These are phyloP conservation scores for Aradus depressus DNA, from an alignment of 2,888 invertebrate genomes.

Conservation along the genomic window DNA sequence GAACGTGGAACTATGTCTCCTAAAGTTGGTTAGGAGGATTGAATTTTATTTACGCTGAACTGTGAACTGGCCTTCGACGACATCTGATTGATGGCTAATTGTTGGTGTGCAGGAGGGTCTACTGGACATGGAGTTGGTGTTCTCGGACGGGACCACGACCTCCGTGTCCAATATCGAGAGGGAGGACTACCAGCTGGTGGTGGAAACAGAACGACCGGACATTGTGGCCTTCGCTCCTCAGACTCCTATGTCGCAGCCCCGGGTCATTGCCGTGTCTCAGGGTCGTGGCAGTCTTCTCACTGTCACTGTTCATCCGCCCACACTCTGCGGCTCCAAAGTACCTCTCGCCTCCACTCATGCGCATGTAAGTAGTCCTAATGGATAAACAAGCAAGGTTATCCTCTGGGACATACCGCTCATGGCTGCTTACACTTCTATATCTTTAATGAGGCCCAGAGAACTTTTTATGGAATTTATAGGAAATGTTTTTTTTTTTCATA, in stretches of 20 bases:
- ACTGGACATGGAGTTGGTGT: constrained; percentile 82
- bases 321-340: constrained; percentile 24
- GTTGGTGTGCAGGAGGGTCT: constrained; percentile 64
- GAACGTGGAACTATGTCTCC: too few species aligned
- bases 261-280: constrained; percentile 91
- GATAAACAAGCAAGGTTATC: too few species aligned
- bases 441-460: too few species aligned
- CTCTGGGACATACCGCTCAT: too few species aligned
- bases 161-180: constrained; percentile 75
- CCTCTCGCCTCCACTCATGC: constrained; percentile 25
- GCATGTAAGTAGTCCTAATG: constrained; percentile 20
- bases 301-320: constrained; percentile 26
- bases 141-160: constrained; percentile 78
- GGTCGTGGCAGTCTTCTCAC: constrained; percentile 64
- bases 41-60: too few species aligned
- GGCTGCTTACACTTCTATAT: too few species aligned
- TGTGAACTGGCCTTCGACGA: too few species aligned
- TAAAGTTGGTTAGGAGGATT: too few species aligned
- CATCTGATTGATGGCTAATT: constrained; percentile 9
- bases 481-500: too few species aligned
- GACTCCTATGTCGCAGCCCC: constrained; percentile 77
- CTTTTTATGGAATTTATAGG: too few species aligned
- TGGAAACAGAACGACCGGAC: constrained; percentile 80
- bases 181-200: constrained; percentile 74
- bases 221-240: constrained; percentile 87